Percentiles rank a stretch among this genome's conserved stretches.
phyloP scores from a whole-genome alignment of 2,797 vertebrate species.

The Mus minutoides region DNA sequence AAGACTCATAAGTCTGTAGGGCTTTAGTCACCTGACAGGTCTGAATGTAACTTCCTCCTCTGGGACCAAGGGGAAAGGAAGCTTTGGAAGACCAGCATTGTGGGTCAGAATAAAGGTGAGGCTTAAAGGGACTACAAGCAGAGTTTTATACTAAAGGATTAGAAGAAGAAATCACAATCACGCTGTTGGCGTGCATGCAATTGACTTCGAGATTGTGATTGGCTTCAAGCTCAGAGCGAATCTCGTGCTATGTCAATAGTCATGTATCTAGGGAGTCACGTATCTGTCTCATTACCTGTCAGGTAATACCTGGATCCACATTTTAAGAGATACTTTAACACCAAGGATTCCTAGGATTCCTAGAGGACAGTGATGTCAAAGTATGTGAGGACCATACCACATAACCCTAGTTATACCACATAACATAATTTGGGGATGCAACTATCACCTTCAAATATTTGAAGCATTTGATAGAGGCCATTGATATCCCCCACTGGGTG shows the following conservation, averaged over 20 bases:
- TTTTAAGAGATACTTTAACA: not conserved
- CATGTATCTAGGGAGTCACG: not conserved
- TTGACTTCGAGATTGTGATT: not conserved
- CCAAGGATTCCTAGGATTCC: not conserved
- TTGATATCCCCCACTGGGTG: no score
- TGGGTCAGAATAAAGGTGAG: slow-evolving; percentile 50
- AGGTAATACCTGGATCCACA: not conserved
- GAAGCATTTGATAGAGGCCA: no score
- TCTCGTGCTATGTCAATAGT: not conserved
- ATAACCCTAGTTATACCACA: not conserved
- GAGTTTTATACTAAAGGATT: slow-evolving; percentile 5
- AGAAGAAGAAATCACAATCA: not conserved
- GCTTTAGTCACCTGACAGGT: slow-evolving; percentile 51
- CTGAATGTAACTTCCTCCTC: slow-evolving; percentile 57
- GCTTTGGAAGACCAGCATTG: slow-evolving; percentile 13
- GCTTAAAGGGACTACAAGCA: slow-evolving; percentile 1
- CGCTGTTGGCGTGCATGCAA: not conserved
- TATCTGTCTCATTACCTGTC: not conserved
- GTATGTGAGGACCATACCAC: not conserved
- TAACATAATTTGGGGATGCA: not conserved
- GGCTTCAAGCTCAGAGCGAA: not conserved
- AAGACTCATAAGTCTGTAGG: slow-evolving; percentile 1
- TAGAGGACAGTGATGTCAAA: not conserved
- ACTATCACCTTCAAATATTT: not conserved
- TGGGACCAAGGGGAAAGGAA: not conserved